These are phyloP conservation scores for Chrysomallon squamiferum DNA, from an alignment of 1,140 invertebrate genomes.

Conservation along the genomic window DNA sequence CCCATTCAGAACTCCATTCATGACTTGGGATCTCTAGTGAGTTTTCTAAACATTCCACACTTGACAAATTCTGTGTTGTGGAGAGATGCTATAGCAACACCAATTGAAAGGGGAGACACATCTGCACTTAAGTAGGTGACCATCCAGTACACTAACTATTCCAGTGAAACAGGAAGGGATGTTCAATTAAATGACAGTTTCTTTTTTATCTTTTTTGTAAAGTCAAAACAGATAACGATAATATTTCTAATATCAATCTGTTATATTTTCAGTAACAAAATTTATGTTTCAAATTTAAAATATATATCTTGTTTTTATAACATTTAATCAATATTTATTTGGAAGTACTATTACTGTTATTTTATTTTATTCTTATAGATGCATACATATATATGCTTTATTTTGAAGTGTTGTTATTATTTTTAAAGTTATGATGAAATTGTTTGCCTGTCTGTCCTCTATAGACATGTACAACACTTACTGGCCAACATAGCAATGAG, in stretches of 20 bases:
- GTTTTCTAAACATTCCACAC: slow-evolving; percentile 80
- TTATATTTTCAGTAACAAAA: background rate
- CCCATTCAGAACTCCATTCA: slow-evolving; percentile 91
- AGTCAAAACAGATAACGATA: background rate
- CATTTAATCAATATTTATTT: no score
- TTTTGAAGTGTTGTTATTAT: background rate
- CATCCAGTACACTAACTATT: no score
- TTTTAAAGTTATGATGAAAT: background rate
- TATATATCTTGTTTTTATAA: background rate
- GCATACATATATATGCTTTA: no score
- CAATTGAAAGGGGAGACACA: slow-evolving; percentile 28
- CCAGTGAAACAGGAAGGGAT: no score
- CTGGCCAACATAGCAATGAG: slow-evolving; percentile 36
- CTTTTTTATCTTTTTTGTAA: no score
- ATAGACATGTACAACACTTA: slow-evolving; percentile 32
- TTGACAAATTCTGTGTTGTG: slow-evolving; percentile 71
- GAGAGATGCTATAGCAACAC: slow-evolving; percentile 68
- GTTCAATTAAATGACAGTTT: no score
- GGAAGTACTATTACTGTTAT: no score
- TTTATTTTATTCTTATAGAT: no score
- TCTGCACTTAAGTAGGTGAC: slow-evolving; percentile 41
- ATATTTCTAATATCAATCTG: background rate
- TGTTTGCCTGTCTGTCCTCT: background rate
- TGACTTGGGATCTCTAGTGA: slow-evolving; percentile 85
- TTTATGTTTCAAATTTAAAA: no score